These are phyloP conservation scores for Athene cunicularia DNA, from an alignment of 2,113 vertebrate genomes.

Conservation along the genomic window DNA sequence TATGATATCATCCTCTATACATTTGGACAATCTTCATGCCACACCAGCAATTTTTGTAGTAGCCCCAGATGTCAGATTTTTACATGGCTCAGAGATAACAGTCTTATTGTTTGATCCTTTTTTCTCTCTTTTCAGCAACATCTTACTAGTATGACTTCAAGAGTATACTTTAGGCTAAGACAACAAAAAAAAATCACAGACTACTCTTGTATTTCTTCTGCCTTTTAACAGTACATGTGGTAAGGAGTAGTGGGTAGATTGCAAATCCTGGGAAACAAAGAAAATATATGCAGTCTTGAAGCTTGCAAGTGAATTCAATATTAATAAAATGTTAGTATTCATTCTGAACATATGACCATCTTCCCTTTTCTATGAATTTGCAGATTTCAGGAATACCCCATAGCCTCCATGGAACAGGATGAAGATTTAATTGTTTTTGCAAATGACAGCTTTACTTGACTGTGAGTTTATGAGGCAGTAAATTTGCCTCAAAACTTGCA, in stretches of 20 bases:
- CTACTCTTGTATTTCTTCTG: not conserved
- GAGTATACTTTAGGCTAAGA: not conserved
- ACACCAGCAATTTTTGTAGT: not conserved
- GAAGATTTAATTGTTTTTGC: slow-evolving; percentile 66
- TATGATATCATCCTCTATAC: not conserved
- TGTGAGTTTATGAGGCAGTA: slow-evolving; percentile 71
- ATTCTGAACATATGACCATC: not conserved
- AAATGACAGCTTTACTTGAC: slow-evolving; percentile 61
- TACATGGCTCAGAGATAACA: not conserved
- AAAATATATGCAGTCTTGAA: not conserved
- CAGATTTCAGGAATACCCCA: slow-evolving; percentile 8
- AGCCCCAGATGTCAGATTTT: not conserved
- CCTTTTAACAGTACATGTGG: not conserved
- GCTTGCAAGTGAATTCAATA: not conserved
- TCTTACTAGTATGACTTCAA: not conserved
- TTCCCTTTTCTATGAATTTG: not conserved
- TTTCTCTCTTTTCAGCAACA: not conserved
- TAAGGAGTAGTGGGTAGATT: not conserved
- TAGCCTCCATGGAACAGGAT: slow-evolving; percentile 9
- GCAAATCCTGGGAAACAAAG: not conserved
- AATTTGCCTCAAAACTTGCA: slow-evolving; percentile 59
- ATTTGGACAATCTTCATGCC: not conserved
- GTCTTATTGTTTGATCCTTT: not conserved
- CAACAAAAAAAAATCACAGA: not conserved
- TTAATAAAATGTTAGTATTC: not conserved